Base-by-base conservation (phyloP, 2,113 vertebrate species). In the Neotoma lepida region DNA sequence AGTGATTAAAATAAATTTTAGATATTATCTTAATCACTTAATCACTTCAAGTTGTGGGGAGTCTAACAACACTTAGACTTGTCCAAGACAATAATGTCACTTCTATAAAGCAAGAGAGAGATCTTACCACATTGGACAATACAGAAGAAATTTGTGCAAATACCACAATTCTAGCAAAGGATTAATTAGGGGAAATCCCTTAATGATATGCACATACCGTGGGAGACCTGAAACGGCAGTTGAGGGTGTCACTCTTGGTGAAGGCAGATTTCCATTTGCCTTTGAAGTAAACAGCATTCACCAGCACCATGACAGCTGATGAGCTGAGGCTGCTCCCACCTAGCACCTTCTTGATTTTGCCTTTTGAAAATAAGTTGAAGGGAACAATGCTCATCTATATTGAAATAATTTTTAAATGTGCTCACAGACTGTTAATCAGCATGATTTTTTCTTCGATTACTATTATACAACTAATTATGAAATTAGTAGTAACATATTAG, bases 241-340 rank as follows among this genome's bases (percentile, higher is more conserved):
- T 98, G 86, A 97, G 63, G 28, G 99, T 99, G 14, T 98, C 86
- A 7, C 90, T 96, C 56, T 94, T 97, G 56, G 95, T 14, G 95
- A 99, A 99, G 61, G 91, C 96, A 0, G 97, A 95, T 92, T 92
- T 93, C 99, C 99, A 99, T 80, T 96, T 98, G 85, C 99, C 99
- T 96, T 99, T 99, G 97, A 99, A 99, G 97, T 99, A 99, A 58
- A 99, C 98, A 1, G 99, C 99, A 20, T 96, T 97, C 74, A 97
- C 95, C 39, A 97, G 58, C 94, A 97, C 93, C 97, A 97, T 97
- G 4, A 97, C 95, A 1, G 87, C 96, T 0, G 96, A 96, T 0
- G 97, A 97, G 33, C 97, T 97, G 1, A 97, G 64, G 70, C 80
- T 73, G 0, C 70, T 93, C 2, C 78, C 87, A 2, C 0, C 2